Percentiles rank a stretch among this genome's conserved stretches.
These are phyloP conservation scores for Scolopax bukidnonensis DNA, from an alignment of 2,797 vertebrate species.

Conservation along the genomic window DNA sequence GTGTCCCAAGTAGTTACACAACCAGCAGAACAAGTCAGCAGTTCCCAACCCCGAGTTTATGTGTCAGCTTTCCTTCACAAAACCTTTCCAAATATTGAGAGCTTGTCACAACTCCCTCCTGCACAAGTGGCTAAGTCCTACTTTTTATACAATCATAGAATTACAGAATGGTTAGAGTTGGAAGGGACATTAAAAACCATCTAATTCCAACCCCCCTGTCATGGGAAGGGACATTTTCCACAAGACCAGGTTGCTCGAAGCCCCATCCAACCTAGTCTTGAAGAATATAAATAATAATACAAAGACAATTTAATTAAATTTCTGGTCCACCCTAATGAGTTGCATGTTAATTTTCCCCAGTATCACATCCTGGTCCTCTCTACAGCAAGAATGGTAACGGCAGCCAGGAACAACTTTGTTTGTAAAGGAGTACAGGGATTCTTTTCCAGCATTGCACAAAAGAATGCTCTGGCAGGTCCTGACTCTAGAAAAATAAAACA, in stretches of 20 bases:
- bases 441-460: constrained; percentile 37
- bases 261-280: neutral
- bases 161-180: neutral
- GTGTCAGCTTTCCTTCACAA: neutral
- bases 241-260: neutral
- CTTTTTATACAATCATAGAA: neutral
- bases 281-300: neutral
- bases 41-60: neutral
- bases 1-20: neutral
- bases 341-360: neutral
- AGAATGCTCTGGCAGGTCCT: constrained; percentile 11
- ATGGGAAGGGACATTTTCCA: neutral
- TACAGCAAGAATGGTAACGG: neutral
- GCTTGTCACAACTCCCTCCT: neutral
- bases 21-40: neutral
- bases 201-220: neutral
- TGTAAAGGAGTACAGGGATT: neutral
- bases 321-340: neutral
- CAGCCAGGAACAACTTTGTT: constrained; percentile 5
- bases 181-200: neutral
- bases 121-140: neutral
- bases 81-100: neutral
- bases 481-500: constrained; percentile 25
- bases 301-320: neutral
- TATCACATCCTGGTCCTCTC: neutral